These are phyloP conservation scores for Synergus laeviventris DNA, from an alignment of 2,888 invertebrate species.

Conservation along the genomic window DNA sequence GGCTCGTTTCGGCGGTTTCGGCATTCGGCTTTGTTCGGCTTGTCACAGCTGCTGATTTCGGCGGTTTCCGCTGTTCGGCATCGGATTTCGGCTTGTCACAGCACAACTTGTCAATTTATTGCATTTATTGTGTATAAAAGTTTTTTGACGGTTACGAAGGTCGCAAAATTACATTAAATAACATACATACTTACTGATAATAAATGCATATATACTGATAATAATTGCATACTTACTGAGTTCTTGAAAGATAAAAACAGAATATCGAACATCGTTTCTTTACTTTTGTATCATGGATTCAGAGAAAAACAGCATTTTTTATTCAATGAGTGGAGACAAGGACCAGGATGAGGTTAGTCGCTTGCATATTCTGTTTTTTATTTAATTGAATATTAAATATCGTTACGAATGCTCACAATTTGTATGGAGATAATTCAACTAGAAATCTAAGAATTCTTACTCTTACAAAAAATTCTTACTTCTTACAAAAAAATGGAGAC, in stretches of 20 bases:
- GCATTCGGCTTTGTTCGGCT: too few species aligned
- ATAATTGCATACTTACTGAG: background rate
- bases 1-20: too few species aligned
- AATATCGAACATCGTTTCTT: background rate
- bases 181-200: too few species aligned
- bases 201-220: too few species aligned
- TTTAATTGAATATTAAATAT: background rate
- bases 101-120: too few species aligned
- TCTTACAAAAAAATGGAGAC: too few species aligned
- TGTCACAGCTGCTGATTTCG: too few species aligned
- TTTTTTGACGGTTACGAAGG: too few species aligned
- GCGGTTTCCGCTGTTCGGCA: too few species aligned
- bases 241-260: background rate
- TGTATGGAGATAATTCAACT: background rate
- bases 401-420: background rate
- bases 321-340: slow-evolving; percentile 78
- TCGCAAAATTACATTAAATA: too few species aligned
- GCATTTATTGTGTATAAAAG: too few species aligned
- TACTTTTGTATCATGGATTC: slow-evolving; percentile 42
- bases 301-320: slow-evolving; percentile 69
- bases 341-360: slow-evolving; percentile 83
- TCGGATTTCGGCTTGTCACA: background rate
- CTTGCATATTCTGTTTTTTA: slow-evolving; percentile 11
- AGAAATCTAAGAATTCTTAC: background rate
- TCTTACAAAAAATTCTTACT: background rate